phyloP scores from a whole-genome alignment of 2,797 vertebrate species.

The Neosilurus hyrtlii region DNA sequence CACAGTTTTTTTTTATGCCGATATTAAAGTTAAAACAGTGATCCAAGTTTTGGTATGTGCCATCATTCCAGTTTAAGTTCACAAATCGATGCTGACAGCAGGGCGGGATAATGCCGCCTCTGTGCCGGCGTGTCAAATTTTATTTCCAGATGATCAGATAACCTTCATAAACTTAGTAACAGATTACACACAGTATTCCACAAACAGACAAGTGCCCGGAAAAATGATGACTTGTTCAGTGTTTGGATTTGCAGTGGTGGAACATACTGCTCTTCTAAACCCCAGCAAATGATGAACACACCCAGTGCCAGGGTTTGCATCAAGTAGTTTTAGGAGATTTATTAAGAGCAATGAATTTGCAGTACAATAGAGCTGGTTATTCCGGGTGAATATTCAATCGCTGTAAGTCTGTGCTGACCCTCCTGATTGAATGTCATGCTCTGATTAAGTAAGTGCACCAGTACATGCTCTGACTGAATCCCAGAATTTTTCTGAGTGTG shows the following conservation, averaged over 20 bases:
- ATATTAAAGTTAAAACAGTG: no score
- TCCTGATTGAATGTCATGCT: background rate
- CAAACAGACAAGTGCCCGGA: background rate
- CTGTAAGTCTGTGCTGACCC: background rate
- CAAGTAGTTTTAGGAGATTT: background rate
- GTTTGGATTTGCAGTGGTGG: background rate
- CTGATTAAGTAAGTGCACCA: background rate
- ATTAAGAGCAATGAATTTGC: background rate
- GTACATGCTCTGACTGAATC: background rate
- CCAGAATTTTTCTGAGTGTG: background rate
- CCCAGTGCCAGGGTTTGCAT: background rate
- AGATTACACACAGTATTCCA: background rate
- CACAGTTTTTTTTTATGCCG: no score
- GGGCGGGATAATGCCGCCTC: background rate
- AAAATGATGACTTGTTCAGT: background rate
- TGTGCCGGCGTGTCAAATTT: no score
- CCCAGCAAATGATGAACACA: background rate
- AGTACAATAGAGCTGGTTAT: background rate
- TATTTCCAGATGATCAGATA: background rate
- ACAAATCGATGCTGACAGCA: background rate
- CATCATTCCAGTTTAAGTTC: background rate
- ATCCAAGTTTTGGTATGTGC: no score
- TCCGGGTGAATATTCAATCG: background rate
- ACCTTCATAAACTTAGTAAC: background rate
- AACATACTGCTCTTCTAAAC: background rate